Conservation (phyloP, 2,888 invertebrate species). For the Melinopterus prodromus region DNA sequence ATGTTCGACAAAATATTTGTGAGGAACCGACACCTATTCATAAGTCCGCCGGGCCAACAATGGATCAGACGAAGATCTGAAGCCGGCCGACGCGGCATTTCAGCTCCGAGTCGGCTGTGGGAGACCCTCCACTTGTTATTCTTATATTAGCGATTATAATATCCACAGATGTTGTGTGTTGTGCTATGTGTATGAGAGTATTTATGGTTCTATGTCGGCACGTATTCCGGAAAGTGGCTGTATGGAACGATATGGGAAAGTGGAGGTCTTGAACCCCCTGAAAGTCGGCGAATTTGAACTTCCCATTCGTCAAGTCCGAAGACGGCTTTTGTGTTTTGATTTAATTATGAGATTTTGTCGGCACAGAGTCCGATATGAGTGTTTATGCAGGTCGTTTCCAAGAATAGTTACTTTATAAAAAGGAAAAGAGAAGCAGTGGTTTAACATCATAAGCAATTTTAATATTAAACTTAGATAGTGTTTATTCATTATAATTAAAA, state of each 20-base stretch:
- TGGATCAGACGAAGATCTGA: constrained; percentile 28
- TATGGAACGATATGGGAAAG: not conserved
- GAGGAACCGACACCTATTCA: constrained; percentile 38
- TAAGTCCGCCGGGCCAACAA: constrained; percentile 33
- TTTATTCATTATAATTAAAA: too few species aligned
- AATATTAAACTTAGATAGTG: too few species aligned
- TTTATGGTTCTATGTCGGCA: not conserved
- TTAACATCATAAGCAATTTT: too few species aligned
- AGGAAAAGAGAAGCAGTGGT: too few species aligned
- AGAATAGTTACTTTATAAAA: not conserved
- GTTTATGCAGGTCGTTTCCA: not conserved
- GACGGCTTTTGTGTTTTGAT: not conserved
- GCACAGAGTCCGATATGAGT: not conserved
- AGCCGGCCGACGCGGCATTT: constrained; percentile 5
- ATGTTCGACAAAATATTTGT: constrained; percentile 36
- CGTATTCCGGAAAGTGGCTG: not conserved
- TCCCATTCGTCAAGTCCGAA: not conserved
- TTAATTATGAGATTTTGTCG: not conserved
- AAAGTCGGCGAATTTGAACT: not conserved
- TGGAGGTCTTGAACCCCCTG: not conserved
- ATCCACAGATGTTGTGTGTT: constrained; percentile 35
- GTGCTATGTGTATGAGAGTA: not conserved
- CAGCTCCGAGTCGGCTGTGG: not conserved
- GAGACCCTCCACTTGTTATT: constrained; percentile 36
- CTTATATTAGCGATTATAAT: constrained; percentile 39